Evolutionary conservation across 1,140 invertebrate genomes (phyloP).

Genomic region (Steinernema feltiae): DNA sequence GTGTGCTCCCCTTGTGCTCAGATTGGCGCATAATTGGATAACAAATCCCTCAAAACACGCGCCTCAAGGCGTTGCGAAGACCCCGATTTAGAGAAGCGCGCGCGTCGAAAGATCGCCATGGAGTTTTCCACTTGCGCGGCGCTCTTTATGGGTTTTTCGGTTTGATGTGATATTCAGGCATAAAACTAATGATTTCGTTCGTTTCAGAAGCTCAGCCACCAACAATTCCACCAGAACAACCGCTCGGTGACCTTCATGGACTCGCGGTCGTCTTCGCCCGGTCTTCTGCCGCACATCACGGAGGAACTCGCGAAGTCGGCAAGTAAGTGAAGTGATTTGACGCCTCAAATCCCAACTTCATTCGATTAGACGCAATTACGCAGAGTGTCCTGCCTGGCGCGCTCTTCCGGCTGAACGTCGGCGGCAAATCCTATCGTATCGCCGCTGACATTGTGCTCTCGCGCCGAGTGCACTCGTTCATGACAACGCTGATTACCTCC

Average conservation of each 20-base stretch:
- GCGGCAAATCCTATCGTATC: slow-evolving; percentile 52
- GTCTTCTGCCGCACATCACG: not conserved
- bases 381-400: not conserved
- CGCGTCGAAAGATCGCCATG: not conserved
- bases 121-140: not conserved
- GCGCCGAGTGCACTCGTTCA: slow-evolving; percentile 16
- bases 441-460: slow-evolving; percentile 39
- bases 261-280: not conserved
- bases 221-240: not conserved
- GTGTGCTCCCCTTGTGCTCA: too few species aligned
- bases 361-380: not conserved
- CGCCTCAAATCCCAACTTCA: not conserved
- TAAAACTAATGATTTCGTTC: not conserved
- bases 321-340: not conserved
- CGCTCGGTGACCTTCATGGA: not conserved
- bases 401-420: slow-evolving; percentile 44
- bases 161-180: too few species aligned
- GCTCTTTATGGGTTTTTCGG: not conserved
- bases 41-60: too few species aligned
- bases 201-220: slow-evolving; percentile 9
- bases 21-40: too few species aligned
- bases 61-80: too few species aligned
- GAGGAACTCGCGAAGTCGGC: not conserved
- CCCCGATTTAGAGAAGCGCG: too few species aligned
- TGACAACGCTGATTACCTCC: slow-evolving; percentile 35